Evolutionary conservation across 2,113 vertebrate genomes (phyloP), one percentile per base, ranked within the genome.

Genomic region (Cisticola juncidis): DNA sequence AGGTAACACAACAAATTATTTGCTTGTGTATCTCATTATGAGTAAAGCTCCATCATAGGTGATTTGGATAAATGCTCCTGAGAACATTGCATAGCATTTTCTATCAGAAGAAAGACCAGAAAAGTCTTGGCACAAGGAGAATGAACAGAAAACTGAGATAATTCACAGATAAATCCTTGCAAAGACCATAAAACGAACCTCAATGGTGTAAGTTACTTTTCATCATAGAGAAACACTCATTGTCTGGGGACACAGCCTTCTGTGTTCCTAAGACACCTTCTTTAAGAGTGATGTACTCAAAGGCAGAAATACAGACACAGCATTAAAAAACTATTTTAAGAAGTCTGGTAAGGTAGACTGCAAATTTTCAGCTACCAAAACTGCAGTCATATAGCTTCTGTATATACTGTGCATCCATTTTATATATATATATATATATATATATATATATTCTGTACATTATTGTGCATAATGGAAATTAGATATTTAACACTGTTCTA

Each of bases 221-320:
- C 71, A 82, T 45, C 51, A 73, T 0, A 73, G 16, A 86, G 44
- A 74, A 93, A 81, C 0, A 6, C 40, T 81, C 0, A 0, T 3
- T 25, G n/a, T 12, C 14, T 47, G 26, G 33, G 26, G 14, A 91
- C 45, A 76, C 2, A 80, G 24, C 18, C 18, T 62, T 80, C 65
- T 28, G 9, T 38, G 22, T 9, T 90, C 47, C 47, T 58, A 86
- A 81, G 53, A 70, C 31, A 21, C 5, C 31, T 76, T 70, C 44
- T 78, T 31, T 40, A 92, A 56, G 22, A 86, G 31, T 4, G 2
- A 70, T 1, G 1, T 12, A 58, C 6, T 45, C 70, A 84, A 8
- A 10, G 24, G 56, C 31, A 84, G 86, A 84, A 72, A 78, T 40
- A 84, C 81, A 92, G 11, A 42, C 36, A 64, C 20, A 70, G 45